Conservation (phyloP, 2,113 vertebrate genomes). For the Pristiophorus japonicus region DNA sequence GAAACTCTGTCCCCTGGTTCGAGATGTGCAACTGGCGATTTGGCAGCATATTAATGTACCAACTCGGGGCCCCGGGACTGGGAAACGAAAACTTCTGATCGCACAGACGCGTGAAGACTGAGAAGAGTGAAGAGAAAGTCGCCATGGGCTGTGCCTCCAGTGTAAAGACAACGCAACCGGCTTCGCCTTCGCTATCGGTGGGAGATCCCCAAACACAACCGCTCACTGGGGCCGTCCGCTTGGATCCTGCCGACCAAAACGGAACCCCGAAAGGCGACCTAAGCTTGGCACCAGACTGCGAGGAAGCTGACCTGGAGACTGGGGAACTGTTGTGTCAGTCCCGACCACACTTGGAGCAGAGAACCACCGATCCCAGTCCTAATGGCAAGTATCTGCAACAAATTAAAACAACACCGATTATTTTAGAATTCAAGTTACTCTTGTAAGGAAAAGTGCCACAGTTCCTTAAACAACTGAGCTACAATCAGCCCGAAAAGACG, state of each 20-base stretch:
- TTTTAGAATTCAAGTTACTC: neutral
- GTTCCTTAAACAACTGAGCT: neutral
- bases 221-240: neutral
- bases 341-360: neutral
- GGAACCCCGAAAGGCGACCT: neutral
- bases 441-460: neutral
- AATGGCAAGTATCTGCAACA: neutral
- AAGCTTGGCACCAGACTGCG: neutral
- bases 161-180: neutral
- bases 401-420: neutral
- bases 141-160: constrained; percentile 19
- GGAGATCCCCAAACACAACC: neutral
- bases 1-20: neutral
- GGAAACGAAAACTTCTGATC: neutral
- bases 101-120: neutral
- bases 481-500: neutral
- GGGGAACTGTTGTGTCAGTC: neutral
- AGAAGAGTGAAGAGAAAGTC: neutral
- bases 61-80: neutral
- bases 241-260: neutral
- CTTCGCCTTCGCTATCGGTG: neutral
- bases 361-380: neutral
- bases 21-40: neutral
- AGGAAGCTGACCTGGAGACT: neutral
- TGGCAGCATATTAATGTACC: neutral